These are phyloP conservation scores for Formica selysi DNA, from an alignment of 1,140 invertebrate genomes.

Conservation along the genomic window DNA sequence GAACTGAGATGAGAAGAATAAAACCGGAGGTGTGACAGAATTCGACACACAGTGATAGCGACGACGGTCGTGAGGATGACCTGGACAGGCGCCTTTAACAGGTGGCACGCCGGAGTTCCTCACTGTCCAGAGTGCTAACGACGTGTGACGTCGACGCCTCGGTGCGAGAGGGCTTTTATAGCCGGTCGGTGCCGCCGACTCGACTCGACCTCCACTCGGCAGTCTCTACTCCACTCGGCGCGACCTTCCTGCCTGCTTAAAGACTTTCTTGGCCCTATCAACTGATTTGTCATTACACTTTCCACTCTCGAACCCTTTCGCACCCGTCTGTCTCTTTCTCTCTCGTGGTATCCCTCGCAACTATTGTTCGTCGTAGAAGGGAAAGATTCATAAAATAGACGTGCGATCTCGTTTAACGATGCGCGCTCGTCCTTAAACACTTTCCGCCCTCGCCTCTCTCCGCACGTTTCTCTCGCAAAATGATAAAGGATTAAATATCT, in stretches of 20 bases:
- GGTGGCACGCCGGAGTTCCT: constrained; percentile 75
- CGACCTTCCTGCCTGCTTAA: constrained; percentile 50
- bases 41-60: background rate
- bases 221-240: constrained; percentile 65
- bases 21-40: background rate
- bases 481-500: background rate
- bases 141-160: constrained; percentile 76
- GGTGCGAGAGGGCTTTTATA: constrained; percentile 78
- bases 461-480: background rate
- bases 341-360: background rate
- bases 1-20: background rate
- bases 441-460: background rate
- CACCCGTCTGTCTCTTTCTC: no score
- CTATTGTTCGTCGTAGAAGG: background rate
- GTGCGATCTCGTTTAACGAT: constrained; percentile 25
- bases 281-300: constrained; percentile 57
- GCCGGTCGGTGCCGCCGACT: constrained; percentile 60
- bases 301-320: background rate
- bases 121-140: constrained; percentile 76
- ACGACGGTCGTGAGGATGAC: background rate
- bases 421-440: background rate
- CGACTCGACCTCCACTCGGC: constrained; percentile 35
- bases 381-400: background rate
- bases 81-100: constrained; percentile 63
- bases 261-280: constrained; percentile 46